These are phyloP conservation scores for Phrynosoma blainvillii DNA, from an alignment of 2,113 vertebrate genomes.

Conservation along the genomic window DNA sequence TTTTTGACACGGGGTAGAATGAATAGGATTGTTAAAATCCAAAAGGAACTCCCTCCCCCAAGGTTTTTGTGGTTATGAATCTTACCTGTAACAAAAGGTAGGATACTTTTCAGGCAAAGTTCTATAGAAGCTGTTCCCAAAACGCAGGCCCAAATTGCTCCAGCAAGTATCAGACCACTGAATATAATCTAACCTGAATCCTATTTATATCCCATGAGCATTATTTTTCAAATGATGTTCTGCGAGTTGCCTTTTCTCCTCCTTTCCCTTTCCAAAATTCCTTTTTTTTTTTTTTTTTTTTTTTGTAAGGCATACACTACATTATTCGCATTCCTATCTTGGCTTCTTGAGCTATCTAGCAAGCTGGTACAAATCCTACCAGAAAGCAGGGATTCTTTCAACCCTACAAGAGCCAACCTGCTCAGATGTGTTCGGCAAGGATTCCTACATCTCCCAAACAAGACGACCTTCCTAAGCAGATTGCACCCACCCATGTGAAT, in stretches of 20 bases:
- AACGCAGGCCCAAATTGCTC: slow-evolving; percentile 54
- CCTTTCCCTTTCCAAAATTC: slow-evolving; percentile 56
- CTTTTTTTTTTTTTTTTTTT: slow-evolving; percentile 47
- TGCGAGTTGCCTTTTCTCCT: slow-evolving; percentile 1
- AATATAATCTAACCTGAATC: slow-evolving; percentile 40
- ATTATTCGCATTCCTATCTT: slow-evolving; percentile 81
- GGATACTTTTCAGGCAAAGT: slow-evolving; percentile 36
- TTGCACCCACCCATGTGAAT: background rate
- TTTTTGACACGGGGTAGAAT: background rate
- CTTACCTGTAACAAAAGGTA: background rate
- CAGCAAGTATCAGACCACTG: slow-evolving; percentile 43
- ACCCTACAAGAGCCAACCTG: slow-evolving; percentile 81
- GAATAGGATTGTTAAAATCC: background rate
- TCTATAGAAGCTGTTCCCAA: slow-evolving; percentile 49
- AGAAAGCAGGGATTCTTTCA: slow-evolving; percentile 70
- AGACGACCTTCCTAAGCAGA: background rate
- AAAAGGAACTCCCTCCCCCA: background rate
- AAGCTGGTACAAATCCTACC: slow-evolving; percentile 81
- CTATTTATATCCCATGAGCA: slow-evolving; percentile 34
- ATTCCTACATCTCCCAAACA: slow-evolving; percentile 48
- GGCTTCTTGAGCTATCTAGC: slow-evolving; percentile 80
- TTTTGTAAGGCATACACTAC: slow-evolving; percentile 36
- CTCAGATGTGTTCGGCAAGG: slow-evolving; percentile 57
- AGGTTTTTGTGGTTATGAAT: background rate
- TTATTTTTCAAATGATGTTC: background rate